Base-by-base conservation (phyloP, 1,140 invertebrate genomes). In the Fopius arisanus region DNA sequence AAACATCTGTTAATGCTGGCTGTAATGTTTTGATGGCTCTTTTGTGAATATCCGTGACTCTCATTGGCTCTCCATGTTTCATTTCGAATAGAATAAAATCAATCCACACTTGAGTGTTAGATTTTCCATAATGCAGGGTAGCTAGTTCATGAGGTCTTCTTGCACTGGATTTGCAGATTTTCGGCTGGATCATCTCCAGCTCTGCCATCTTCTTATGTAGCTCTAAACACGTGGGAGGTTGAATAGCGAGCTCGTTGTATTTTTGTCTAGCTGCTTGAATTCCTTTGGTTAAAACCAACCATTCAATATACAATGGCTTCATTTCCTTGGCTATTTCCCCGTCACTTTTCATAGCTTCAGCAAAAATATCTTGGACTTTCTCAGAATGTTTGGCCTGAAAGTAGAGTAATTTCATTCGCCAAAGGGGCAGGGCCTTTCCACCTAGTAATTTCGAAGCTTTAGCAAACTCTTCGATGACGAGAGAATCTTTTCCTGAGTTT, bases 1-100 rank as follows among this genome's bases (percentile, higher is more conserved):
- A 89, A 16, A 79, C 80, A 63, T 87, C 81, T 3, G 80, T 78
- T 16, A 85, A 76, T 14, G 37, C 48, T 2, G 81, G 65, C 40
- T 88, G 75, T 33, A 91, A 80, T 12, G 79, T 86, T 76, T 87
- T 88, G 2, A 90, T 80, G 33, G 90, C 91, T 79, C 87, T 86
- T 31, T 78, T 83, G 62, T 91, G 86, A 16, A 92, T 77, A 0
- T 79, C 75, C 2, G 85, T 82, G 37, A 87, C 81, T 70, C 82
- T 86, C 10, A 83, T 80, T 0, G 86, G 76, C 43, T 89, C 84
- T 1, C 90, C 90, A 40, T 84, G 74, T 54, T 87, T 87, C 77
- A 87, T 82, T 83, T 92, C 91, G 77, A 91, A 90, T 23, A 83
- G 84, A 14, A 91, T 87, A 73, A 89, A 91, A 74, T 90, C 86